These are phyloP conservation scores for Bombyx huttoni DNA, from an alignment of 2,888 invertebrate species.

Conservation along the genomic window DNA sequence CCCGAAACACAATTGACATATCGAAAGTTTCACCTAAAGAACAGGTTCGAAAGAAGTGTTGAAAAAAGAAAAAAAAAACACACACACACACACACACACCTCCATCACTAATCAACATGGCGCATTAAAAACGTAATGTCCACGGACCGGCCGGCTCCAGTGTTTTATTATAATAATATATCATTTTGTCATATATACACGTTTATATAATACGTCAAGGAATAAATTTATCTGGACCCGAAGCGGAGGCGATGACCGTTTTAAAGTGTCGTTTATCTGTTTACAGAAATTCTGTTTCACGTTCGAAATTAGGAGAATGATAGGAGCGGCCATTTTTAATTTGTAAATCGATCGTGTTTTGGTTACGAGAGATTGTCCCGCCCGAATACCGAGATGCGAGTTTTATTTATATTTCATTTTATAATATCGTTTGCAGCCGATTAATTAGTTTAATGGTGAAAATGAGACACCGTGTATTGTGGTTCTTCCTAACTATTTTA, in stretches of 20 bases:
- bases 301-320: slow-evolving; percentile 17
- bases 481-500: no score
- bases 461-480: not conserved
- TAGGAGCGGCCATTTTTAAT: slow-evolving; percentile 17
- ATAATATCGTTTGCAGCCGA: not conserved
- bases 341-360: slow-evolving; percentile 10
- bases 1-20: slow-evolving; percentile 31
- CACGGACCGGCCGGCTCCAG: slow-evolving; percentile 28
- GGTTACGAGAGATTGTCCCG: slow-evolving; percentile 15
- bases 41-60: slow-evolving; percentile 38
- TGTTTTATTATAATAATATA: slow-evolving; percentile 47
- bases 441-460: not conserved
- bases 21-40: slow-evolving; percentile 12
- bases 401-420: not conserved
- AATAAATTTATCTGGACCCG: slow-evolving; percentile 56
- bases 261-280: slow-evolving; percentile 18
- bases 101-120: slow-evolving; percentile 42
- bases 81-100: no score
- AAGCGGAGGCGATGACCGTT: slow-evolving; percentile 38
- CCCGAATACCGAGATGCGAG: not conserved
- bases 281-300: slow-evolving; percentile 15
- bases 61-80: no score
- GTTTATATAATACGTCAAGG: slow-evolving; percentile 54
- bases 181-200: slow-evolving; percentile 44
- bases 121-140: slow-evolving; percentile 48